Percentiles rank a stretch among this genome's conserved stretches.
These are phyloP conservation scores for Xenops minutus DNA, from an alignment of 2,797 vertebrate species.

Conservation along the genomic window DNA sequence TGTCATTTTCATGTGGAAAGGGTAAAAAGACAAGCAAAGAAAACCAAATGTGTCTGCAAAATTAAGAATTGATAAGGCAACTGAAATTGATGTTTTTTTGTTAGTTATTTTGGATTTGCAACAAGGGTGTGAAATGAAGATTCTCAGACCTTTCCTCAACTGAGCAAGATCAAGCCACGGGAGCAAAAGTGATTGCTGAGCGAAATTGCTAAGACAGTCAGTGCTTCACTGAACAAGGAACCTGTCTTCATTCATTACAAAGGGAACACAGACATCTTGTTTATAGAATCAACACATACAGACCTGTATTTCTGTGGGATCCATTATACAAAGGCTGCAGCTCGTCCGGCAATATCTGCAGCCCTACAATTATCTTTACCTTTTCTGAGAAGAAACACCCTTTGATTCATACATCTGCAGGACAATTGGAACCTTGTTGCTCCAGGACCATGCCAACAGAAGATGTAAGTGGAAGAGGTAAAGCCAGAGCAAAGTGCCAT, in stretches of 20 bases:
- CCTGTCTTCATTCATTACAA: background rate
- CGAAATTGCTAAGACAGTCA: background rate
- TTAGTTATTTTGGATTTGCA: background rate
- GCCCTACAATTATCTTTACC: no score
- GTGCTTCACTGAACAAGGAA: background rate
- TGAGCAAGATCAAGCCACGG: background rate
- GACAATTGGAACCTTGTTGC: background rate
- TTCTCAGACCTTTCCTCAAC: background rate
- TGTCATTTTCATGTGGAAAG: background rate
- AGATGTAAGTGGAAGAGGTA: background rate
- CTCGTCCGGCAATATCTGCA: background rate
- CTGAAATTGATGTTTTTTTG: background rate
- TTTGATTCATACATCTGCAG: background rate
- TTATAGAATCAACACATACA: background rate
- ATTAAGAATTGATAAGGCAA: background rate
- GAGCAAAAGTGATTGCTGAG: background rate
- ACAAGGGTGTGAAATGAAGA: background rate
- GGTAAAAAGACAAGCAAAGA: background rate
- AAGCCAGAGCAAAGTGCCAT: background rate
- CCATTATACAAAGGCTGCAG: background rate
- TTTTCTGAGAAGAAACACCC: background rate
- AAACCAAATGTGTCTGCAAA: background rate
- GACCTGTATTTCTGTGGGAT: background rate
- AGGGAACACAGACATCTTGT: background rate
- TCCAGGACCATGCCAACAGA: background rate